Conservation (phyloP, 2,888 invertebrate genomes). For the Dynastes grantii region DNA sequence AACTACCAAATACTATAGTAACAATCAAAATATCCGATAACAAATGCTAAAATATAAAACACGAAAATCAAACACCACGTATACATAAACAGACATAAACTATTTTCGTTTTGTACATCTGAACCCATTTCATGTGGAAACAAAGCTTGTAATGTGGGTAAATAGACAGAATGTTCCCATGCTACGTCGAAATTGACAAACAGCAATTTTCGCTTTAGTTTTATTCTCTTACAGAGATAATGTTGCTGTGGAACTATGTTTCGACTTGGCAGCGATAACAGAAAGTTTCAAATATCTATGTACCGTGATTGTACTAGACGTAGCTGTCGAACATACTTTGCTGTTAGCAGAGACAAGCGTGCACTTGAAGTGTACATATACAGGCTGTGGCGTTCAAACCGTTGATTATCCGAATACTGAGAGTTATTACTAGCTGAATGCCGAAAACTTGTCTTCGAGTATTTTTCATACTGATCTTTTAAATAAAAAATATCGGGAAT, state of each 20-base stretch:
- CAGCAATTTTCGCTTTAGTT: slow-evolving; percentile 15
- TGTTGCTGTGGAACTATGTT: neutral
- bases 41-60: neutral
- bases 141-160: neutral
- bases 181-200: slow-evolving; percentile 15
- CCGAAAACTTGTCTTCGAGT: too few relatives aligned
- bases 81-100: neutral
- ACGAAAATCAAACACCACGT: neutral
- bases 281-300: neutral
- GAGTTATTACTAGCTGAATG: too few relatives aligned
- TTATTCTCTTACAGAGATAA: neutral
- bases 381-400: too few relatives aligned
- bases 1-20: neutral
- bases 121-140: neutral
- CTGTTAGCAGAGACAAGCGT: neutral
- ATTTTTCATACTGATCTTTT: too few relatives aligned
- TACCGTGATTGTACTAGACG: neutral
- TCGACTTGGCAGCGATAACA: neutral
- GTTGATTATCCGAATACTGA: too few relatives aligned
- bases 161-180: neutral
- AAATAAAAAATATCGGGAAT: too few relatives aligned
- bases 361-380: neutral
- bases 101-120: neutral
- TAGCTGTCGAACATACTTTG: neutral
- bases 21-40: neutral